These are phyloP conservation scores for Acomys russatus DNA, from an alignment of 2,797 vertebrate genomes.

Conservation along the genomic window DNA sequence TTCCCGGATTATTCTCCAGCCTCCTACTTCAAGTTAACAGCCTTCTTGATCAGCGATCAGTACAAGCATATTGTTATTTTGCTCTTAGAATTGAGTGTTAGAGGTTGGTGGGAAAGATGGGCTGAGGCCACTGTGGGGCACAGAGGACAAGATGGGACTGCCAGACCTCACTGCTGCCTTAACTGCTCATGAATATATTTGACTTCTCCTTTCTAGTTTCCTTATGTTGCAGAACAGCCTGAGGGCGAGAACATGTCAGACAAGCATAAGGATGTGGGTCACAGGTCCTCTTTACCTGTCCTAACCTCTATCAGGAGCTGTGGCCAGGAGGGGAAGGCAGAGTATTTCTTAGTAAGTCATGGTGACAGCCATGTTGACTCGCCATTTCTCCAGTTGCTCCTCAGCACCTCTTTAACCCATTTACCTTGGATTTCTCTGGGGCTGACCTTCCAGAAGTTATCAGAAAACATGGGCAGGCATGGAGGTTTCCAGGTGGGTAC, in stretches of 20 bases:
- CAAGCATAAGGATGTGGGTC: background rate
- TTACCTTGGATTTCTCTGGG: background rate
- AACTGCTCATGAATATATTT: conserved; percentile 1
- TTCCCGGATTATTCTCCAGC: background rate
- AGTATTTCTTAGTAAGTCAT: background rate
- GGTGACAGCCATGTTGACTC: background rate
- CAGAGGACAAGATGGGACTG: background rate
- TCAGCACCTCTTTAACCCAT: background rate
- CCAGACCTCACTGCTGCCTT: background rate
- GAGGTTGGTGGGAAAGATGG: background rate
- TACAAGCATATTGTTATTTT: background rate
- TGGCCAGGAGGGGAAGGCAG: background rate
- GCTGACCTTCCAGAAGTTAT: background rate
- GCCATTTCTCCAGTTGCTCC: background rate
- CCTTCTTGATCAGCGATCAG: background rate
- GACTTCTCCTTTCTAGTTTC: conserved; percentile 74
- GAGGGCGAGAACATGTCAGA: background rate
- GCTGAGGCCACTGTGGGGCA: background rate
- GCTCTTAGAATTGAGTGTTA: conserved; percentile 22
- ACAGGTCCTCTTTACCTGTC: background rate
- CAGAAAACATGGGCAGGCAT: background rate
- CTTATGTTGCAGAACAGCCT: background rate
- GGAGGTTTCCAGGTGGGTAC: conserved; percentile 28
- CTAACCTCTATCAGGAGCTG: background rate
- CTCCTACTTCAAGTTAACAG: background rate